Evolutionary conservation across 2,888 invertebrate genomes (phyloP).

Genomic region (Aleiodes leptofemur): DNA sequence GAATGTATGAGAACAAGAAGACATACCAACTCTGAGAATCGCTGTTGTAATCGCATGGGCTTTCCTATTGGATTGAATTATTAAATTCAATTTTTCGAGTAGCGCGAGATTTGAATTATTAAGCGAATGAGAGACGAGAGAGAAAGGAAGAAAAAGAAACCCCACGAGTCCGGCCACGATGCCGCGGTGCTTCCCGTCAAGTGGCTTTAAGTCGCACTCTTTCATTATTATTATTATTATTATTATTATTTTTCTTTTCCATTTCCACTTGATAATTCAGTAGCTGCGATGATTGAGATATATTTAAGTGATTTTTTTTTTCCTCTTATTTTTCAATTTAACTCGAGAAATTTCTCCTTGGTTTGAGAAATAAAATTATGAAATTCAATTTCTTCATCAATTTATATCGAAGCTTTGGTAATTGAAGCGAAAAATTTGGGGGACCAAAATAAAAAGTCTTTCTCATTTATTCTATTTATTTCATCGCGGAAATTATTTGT

Average conservation of each 20-base stretch:
- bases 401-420: neutral
- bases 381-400: constrained; percentile 21
- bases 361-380: neutral
- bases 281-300: constrained; percentile 31
- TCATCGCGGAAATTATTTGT: too few species aligned
- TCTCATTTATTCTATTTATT: too few species aligned
- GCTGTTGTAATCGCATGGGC: constrained; percentile 62
- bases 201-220: constrained; percentile 58
- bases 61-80: constrained; percentile 74
- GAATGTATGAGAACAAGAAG: constrained; percentile 27
- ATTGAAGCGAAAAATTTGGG: too few species aligned
- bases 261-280: constrained; percentile 21
- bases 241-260: neutral
- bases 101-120: constrained; percentile 75
- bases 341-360: too few species aligned
- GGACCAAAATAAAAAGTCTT: too few species aligned
- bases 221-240: constrained; percentile 5
- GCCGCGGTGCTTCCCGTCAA: constrained; percentile 49
- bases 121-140: constrained; percentile 57
- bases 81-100: constrained; percentile 76
- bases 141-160: constrained; percentile 1
- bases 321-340: constrained; percentile 15
- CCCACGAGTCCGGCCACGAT: constrained; percentile 28
- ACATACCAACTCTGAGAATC: constrained; percentile 35
- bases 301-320: constrained; percentile 22